Evolutionary conservation across 2,113 vertebrate genomes (phyloP).

Genomic region (Accipiter virgatus): DNA sequence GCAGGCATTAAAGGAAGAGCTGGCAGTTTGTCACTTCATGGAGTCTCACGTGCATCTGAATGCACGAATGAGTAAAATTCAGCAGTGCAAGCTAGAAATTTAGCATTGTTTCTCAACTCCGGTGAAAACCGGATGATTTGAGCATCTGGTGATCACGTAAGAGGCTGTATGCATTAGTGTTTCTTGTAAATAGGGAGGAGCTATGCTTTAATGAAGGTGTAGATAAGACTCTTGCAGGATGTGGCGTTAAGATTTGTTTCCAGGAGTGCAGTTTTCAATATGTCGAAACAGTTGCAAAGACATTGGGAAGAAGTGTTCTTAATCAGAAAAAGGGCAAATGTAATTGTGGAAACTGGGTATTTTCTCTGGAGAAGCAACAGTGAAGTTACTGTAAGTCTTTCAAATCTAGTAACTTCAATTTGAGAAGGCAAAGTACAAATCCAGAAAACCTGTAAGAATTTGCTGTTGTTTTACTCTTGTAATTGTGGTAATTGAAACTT

Average conservation of each 20-base stretch:
- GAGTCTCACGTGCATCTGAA: neutral
- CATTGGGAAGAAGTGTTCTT: neutral
- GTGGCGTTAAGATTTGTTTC: neutral
- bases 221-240: neutral
- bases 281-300: neutral
- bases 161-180: neutral
- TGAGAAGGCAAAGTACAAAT: neutral
- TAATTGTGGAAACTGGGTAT: rapidly evolving
- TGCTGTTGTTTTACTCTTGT: neutral
- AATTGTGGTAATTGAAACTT: neutral
- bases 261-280: neutral
- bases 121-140: neutral
- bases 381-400: neutral
- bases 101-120: neutral
- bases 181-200: neutral
- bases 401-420: neutral
- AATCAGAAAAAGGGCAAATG: neutral
- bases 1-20: neutral
- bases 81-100: neutral
- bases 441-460: neutral
- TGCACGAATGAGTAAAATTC: neutral
- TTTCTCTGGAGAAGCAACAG: neutral
- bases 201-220: neutral
- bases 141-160: neutral
- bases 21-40: neutral